Evolutionary conservation across 2,113 vertebrate species (phyloP).

Genomic region (Piprites chloris): DNA sequence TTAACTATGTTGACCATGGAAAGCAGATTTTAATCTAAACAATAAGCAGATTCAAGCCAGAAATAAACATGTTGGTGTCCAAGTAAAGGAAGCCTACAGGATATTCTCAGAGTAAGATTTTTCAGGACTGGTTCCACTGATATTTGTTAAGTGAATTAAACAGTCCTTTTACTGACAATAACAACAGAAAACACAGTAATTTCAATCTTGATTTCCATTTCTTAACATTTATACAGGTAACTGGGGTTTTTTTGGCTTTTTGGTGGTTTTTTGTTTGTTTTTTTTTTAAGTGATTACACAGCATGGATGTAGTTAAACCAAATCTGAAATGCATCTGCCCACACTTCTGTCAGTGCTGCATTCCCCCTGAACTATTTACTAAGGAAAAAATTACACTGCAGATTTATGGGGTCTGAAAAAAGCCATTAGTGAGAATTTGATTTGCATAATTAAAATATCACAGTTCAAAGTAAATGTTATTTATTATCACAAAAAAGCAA

Average conservation of each 20-base stretch:
- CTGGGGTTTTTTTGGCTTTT: background rate
- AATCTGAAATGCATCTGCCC: background rate
- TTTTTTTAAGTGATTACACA: background rate
- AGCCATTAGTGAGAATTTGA: constrained; percentile 3
- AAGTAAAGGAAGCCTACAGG: background rate
- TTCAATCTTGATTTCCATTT: background rate
- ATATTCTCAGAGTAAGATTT: background rate
- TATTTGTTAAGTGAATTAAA: background rate
- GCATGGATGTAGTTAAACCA: background rate
- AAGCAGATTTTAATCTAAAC: constrained; percentile 38
- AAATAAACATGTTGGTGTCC: background rate
- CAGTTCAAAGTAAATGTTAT: background rate
- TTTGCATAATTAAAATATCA: constrained; percentile 20
- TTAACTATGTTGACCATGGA: background rate
- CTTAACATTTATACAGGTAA: background rate
- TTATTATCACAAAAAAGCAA: background rate
- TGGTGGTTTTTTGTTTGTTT: too few species aligned
- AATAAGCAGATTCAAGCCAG: constrained; percentile 14
- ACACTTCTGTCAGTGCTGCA: background rate
- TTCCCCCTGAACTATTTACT: background rate
- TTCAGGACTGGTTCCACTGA: background rate
- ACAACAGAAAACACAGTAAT: background rate
- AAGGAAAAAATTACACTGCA: background rate
- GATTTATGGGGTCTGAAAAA: background rate
- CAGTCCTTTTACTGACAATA: background rate